Percentiles rank a stretch among this genome's conserved stretches.
Conservation (phyloP, 1,140 invertebrate genomes). For the Apocrypta bakeri region DNA sequence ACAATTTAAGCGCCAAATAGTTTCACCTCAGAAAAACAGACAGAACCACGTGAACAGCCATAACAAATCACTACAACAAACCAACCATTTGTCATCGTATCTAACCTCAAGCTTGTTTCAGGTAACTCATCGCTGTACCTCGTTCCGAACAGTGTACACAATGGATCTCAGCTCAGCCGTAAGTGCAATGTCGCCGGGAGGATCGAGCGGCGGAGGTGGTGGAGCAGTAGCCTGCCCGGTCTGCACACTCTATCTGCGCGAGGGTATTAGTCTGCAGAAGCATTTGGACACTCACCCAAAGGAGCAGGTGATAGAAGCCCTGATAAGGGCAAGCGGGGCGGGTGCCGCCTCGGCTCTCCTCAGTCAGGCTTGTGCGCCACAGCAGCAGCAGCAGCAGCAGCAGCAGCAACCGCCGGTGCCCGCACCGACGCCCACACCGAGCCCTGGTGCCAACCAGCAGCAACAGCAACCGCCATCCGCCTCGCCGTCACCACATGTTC, state of each 20-base stretch:
- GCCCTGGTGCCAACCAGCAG: background rate
- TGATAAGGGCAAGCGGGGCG: slow-evolving; percentile 76
- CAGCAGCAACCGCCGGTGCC: slow-evolving; percentile 50
- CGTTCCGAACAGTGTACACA: background rate
- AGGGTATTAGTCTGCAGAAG: slow-evolving; percentile 85
- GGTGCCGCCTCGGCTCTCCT: slow-evolving; percentile 49
- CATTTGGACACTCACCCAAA: slow-evolving; percentile 90
- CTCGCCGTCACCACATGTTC: slow-evolving; percentile 43
- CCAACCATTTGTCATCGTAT: background rate
- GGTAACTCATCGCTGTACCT: background rate
- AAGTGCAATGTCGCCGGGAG: slow-evolving; percentile 35
- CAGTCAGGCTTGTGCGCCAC: slow-evolving; percentile 24
- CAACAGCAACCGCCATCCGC: background rate
- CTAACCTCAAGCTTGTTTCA: slow-evolving; percentile 8
- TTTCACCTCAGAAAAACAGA: background rate
- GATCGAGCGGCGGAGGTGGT: background rate
- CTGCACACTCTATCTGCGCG: slow-evolving; percentile 86
- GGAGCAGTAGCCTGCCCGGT: slow-evolving; percentile 81
- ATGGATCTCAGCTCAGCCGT: slow-evolving; percentile 57
- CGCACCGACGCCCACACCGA: slow-evolving; percentile 46
- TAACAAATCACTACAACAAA: background rate
- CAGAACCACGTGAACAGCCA: background rate
- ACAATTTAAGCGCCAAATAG: no score
- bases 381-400: slow-evolving; percentile 43
- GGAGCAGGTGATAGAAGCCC: slow-evolving; percentile 89